Percentiles rank a stretch among this genome's conserved stretches.
Evolutionary conservation across 2,113 vertebrate species (phyloP).

Genomic region (Myotis davidii): DNA sequence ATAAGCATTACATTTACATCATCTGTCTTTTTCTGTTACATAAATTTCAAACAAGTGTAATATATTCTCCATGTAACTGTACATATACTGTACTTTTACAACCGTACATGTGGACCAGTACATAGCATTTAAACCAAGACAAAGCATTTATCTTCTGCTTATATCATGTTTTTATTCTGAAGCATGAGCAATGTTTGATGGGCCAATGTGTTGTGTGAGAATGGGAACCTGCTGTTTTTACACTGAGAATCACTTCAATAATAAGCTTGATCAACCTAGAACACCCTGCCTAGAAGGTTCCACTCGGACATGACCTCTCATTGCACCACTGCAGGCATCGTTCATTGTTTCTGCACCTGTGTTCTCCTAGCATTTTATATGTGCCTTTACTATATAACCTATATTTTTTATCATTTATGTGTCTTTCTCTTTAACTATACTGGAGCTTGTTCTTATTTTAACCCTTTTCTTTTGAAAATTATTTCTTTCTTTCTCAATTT

Average conservation of each 20-base stretch:
- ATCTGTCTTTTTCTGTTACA: background rate
- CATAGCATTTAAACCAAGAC: background rate
- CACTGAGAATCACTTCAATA: background rate
- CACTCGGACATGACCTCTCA: background rate
- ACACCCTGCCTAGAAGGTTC: background rate
- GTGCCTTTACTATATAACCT: background rate
- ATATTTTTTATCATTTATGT: background rate
- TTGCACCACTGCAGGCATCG: too few species aligned
- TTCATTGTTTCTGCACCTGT: background rate
- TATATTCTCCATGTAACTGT: background rate
- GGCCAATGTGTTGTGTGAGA: background rate
- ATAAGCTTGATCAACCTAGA: background rate
- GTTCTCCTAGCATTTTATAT: background rate
- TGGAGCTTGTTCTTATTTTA: background rate
- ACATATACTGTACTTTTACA: background rate
- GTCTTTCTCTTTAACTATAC: background rate
- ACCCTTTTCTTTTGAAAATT: background rate
- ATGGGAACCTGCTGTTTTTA: background rate
- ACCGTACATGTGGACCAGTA: background rate
- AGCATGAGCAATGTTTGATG: background rate
- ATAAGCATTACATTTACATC: background rate
- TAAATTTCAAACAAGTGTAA: slow-evolving; percentile 1
- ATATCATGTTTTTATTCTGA: slow-evolving; percentile 20
- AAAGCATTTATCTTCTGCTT: background rate
- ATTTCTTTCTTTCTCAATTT: background rate